Conservation (phyloP, 2,888 invertebrate genomes). For the Drosophila yooni region DNA sequence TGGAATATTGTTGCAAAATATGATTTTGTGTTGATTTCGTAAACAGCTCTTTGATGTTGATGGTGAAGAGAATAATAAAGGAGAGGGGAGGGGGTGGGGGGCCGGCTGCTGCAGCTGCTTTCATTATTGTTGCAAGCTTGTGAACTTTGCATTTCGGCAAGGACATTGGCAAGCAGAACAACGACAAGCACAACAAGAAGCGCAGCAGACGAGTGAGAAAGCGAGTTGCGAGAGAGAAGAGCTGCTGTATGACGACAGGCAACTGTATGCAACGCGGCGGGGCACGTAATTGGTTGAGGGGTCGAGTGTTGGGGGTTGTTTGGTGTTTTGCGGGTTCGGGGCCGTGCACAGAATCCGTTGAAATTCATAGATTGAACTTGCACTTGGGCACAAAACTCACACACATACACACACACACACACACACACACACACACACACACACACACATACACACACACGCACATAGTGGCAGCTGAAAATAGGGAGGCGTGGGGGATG, state of each 20-base stretch:
- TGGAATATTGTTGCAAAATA: neutral
- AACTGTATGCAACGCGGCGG: neutral
- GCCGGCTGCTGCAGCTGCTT: neutral
- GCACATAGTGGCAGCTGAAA: neutral
- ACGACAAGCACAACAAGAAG: slow-evolving; percentile 1
- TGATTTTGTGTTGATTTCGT: neutral
- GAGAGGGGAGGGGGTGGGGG: neutral
- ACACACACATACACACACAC: slow-evolving; percentile 29
- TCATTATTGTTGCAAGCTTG: slow-evolving; percentile 24
- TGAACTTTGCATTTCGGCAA: slow-evolving; percentile 71
- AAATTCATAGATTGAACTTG: slow-evolving; percentile 82
- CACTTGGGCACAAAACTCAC: slow-evolving; percentile 75
- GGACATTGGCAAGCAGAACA: slow-evolving; percentile 50
- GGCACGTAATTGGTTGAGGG: neutral
- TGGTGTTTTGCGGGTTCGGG: slow-evolving; percentile 65
- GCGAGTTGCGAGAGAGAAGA: neutral
- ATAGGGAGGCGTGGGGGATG: neutral
- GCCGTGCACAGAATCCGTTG: slow-evolving; percentile 77
- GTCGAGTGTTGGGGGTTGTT: neutral
- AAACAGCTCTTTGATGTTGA: neutral
- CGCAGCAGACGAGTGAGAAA: neutral
- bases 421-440: slow-evolving; percentile 1
- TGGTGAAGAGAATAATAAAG: neutral
- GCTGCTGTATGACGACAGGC: slow-evolving; percentile 1
- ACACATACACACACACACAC: slow-evolving; percentile 39